These are phyloP conservation scores for Ameiurus melas DNA, from an alignment of 2,113 vertebrate species.

Conservation along the genomic window DNA sequence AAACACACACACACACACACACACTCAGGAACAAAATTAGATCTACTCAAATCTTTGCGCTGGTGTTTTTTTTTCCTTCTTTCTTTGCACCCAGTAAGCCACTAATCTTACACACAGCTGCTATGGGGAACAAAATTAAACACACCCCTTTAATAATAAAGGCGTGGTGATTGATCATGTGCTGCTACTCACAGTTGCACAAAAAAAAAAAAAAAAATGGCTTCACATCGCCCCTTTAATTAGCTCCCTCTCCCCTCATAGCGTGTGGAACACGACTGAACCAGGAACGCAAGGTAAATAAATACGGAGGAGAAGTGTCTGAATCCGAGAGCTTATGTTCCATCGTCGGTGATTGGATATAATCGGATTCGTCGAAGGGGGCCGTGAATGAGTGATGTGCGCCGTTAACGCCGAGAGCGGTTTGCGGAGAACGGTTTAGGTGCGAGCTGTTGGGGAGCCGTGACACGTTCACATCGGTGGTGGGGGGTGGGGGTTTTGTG, in stretches of 20 bases:
- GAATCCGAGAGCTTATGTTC: conserved; percentile 18
- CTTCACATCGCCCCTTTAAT: conserved; percentile 16
- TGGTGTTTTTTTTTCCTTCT: neutral
- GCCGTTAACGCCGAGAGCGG: neutral
- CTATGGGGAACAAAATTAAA: conserved; percentile 24
- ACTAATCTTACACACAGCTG: neutral
- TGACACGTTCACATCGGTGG: too few relatives aligned
- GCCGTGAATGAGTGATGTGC: neutral
- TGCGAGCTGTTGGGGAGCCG: neutral
- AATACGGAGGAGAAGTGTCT: neutral
- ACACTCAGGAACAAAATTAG: too few relatives aligned
- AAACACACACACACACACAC: neutral
- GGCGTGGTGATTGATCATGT: conserved; percentile 26
- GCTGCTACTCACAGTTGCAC: neutral
- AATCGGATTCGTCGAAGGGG: too few relatives aligned
- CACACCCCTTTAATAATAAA: conserved; percentile 8
- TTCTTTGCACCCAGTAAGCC: neutral
- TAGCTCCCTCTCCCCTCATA: conserved; percentile 10
- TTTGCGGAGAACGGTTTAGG: neutral
- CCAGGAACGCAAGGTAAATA: neutral
- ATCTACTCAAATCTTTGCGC: neutral
- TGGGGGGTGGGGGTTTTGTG: too few relatives aligned
- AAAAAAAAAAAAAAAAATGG: neutral
- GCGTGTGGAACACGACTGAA: neutral
- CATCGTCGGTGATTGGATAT: conserved; percentile 8